These are phyloP conservation scores for Operophtera brumata DNA, from an alignment of 2,888 invertebrate species.

Conservation along the genomic window DNA sequence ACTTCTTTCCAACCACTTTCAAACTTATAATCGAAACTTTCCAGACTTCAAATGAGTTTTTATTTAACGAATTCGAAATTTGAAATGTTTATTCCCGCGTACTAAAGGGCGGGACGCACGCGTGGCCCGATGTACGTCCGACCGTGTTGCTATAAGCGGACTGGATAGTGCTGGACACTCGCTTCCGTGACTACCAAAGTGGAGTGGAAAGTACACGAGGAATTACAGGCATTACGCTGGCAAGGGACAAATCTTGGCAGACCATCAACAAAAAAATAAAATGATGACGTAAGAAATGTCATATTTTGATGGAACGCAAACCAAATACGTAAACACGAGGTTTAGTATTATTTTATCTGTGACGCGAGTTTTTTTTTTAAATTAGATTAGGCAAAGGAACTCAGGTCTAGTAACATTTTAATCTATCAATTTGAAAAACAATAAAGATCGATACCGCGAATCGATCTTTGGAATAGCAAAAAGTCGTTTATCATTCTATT, in stretches of 20 bases:
- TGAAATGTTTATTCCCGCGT: constrained; percentile 33
- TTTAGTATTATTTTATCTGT: neutral
- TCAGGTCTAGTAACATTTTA: constrained; percentile 15
- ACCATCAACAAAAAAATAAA: constrained; percentile 27
- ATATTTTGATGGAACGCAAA: constrained; percentile 3
- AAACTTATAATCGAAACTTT: constrained; percentile 14
- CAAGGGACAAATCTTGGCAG: constrained; percentile 31
- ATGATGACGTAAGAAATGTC: neutral
- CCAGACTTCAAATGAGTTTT: constrained; percentile 9
- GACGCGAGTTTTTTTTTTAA: neutral
- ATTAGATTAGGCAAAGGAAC: neutral
- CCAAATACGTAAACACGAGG: constrained; percentile 6
- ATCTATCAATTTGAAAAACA: constrained; percentile 42
- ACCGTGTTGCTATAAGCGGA: constrained; percentile 65
- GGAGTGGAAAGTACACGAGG: constrained; percentile 49
- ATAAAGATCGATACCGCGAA: constrained; percentile 54
- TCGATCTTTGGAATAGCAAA: constrained; percentile 55
- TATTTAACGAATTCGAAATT: constrained; percentile 14
- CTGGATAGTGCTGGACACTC: constrained; percentile 60
- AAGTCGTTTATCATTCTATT: constrained; percentile 71
- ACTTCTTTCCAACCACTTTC: constrained; percentile 14
- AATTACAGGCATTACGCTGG: constrained; percentile 40
- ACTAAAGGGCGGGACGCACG: constrained; percentile 47
- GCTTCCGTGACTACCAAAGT: constrained; percentile 58
- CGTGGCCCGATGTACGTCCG: constrained; percentile 55